phyloP scores from a whole-genome alignment of 2,888 invertebrate species.

The Parnassius glacialis region DNA sequence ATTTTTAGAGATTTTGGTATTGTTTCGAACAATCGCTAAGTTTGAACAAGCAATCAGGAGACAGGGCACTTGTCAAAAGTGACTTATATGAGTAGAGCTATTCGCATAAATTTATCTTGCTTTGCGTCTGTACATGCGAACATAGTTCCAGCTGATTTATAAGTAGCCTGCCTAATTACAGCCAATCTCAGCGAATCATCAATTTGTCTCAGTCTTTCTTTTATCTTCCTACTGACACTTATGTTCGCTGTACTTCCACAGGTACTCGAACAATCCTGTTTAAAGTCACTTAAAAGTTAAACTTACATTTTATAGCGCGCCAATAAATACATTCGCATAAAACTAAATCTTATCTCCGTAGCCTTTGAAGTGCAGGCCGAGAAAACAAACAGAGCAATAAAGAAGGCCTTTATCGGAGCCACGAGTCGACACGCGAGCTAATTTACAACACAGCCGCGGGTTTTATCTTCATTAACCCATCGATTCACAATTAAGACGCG shows the following conservation, averaged over 20 bases:
- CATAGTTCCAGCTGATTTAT: conserved; percentile 73
- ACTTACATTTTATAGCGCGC: conserved; percentile 45
- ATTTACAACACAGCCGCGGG: conserved; percentile 80
- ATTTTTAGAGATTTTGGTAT: conserved; percentile 34
- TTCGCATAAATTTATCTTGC: conserved; percentile 75
- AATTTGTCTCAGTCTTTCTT: conserved; percentile 59
- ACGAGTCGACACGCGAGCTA: conserved; percentile 81
- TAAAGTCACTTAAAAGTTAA: conserved; percentile 37
- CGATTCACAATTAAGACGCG: conserved; percentile 81
- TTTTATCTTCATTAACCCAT: conserved; percentile 82
- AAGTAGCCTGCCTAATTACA: conserved; percentile 72
- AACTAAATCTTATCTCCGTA: conserved; percentile 74
- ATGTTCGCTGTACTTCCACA: conserved; percentile 42
- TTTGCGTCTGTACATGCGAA: conserved; percentile 72
- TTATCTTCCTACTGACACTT: conserved; percentile 54
- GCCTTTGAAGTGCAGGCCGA: conserved; percentile 77
- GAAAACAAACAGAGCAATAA: conserved; percentile 81
- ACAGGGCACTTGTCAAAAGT: conserved; percentile 68
- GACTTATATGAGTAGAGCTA: conserved; percentile 67
- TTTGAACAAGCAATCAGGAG: conserved; percentile 50
- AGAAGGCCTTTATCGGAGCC: conserved; percentile 78
- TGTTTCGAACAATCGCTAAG: conserved; percentile 38
- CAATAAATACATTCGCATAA: conserved; percentile 75
- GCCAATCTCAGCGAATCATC: conserved; percentile 62
- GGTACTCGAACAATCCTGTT: conserved; percentile 45